A percentile compares a stretch with the other conserved stretches of the same genome.
phyloP scores from a whole-genome alignment of 2,888 invertebrate genomes.

The Lamellibrachia columna region DNA sequence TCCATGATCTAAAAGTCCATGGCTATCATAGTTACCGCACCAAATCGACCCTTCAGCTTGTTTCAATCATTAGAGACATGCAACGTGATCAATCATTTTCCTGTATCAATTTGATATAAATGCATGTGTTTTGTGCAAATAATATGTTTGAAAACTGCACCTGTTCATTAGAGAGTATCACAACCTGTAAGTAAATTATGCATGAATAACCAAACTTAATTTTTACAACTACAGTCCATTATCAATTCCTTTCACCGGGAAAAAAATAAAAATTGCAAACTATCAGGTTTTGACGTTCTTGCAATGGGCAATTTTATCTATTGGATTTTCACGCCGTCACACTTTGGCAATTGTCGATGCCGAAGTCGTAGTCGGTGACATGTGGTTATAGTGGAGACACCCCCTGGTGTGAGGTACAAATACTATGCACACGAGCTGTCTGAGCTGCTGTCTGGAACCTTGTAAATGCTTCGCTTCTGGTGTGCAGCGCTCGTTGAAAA shows the following conservation, averaged over 20 bases:
- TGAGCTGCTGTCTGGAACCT: neutral
- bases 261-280: neutral
- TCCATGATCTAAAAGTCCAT: neutral
- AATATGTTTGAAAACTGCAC: conserved; percentile 6
- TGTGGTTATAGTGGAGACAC: neutral
- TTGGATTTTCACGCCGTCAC: neutral
- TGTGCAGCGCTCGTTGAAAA: neutral
- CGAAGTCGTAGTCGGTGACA: neutral
- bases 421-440: conserved; percentile 16
- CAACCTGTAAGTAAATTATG: neutral
- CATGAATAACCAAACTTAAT: neutral
- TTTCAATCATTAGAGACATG: neutral
- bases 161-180: neutral
- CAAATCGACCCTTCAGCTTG: neutral
- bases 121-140: conserved; percentile 7
- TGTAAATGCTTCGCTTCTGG: conserved; percentile 11
- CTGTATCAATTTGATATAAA: neutral
- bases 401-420: conserved; percentile 12
- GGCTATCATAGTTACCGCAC: neutral
- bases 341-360: neutral
- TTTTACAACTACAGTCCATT: neutral
- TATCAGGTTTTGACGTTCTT: neutral
- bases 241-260: neutral
- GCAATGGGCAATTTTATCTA: neutral
- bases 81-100: conserved; percentile 3